Evolutionary conservation across 2,888 invertebrate species (phyloP), one percentile per base, ranked within the genome.

Genomic region (Cosmopolites sordidus): DNA sequence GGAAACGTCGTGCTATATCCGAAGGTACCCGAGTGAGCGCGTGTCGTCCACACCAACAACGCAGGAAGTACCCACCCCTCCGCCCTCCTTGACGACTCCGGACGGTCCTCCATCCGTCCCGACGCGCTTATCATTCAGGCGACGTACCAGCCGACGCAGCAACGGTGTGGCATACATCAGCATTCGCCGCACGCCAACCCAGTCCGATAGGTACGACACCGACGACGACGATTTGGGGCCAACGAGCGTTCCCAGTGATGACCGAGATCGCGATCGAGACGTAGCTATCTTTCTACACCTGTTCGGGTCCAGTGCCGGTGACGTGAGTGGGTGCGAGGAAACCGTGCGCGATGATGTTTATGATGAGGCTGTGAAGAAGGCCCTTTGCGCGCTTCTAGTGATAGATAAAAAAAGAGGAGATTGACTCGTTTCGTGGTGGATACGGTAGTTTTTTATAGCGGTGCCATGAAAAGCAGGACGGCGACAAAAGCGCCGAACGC

Each of bases 391-490:
- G 22, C 22, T 8, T 22, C 22, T 22, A 22, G 22, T 22, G 22
- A 22, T 22, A 22, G 27, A 33, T 3, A 33, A n/a, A 33, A 33
- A 33, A 33, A n/a, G 8, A 33, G 33, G 33, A 33, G 11, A 33
- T 33, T 12, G 11, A 11, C 33, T 33, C 22, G 22, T 8, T n/a
- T n/a, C n/a, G n/a, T n/a, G n/a, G n/a, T n/a, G n/a, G n/a, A n/a
- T n/a, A n/a, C n/a, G n/a, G n/a, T n/a, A n/a, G n/a, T n/a, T n/a
- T n/a, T n/a, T n/a, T n/a, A n/a, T n/a, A n/a, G n/a, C n/a, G 12
- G 58, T 53, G 65, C 65, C 62, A 73, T 73, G 73, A 74, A 73
- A 67, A 73, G 71, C 63, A 67, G 73, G 58, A 62, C 69, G 50
- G 45, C 48, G 16, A 65, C 63, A 46, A 66, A 64, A 57, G 58